A percentile compares a stretch with the other conserved stretches of the same genome.
Conservation (phyloP, 2,113 vertebrate species). For the Murina feae region DNA sequence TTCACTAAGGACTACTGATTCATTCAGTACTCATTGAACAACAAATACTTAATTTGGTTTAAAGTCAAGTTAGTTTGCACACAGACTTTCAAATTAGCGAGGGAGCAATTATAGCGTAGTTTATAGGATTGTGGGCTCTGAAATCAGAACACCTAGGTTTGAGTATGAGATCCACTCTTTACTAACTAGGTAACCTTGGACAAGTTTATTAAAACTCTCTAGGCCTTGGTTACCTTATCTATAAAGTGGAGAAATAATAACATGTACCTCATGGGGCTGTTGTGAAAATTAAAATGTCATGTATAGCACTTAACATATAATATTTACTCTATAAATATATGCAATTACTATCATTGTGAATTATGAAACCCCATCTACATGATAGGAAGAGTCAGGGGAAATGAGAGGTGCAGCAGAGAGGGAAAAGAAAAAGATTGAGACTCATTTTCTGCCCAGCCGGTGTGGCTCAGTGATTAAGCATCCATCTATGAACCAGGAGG, state of each 20-base stretch:
- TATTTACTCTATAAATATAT: constrained; percentile 12
- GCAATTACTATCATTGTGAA: background rate
- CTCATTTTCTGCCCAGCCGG: background rate
- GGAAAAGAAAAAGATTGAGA: background rate
- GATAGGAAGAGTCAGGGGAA: background rate
- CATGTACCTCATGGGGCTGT: background rate
- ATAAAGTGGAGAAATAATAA: constrained; percentile 11
- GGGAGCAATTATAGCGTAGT: background rate
- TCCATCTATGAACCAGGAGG: too few species aligned
- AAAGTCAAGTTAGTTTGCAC: constrained; percentile 55
- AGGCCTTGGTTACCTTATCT: background rate
- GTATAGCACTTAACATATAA: background rate
- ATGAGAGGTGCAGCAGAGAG: background rate
- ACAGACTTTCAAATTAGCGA: constrained; percentile 39
- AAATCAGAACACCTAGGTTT: background rate
- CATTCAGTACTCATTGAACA: background rate
- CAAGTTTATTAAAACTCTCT: constrained; percentile 24
- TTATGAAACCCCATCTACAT: background rate
- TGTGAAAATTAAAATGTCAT: background rate
- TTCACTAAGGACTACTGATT: background rate
- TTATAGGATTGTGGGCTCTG: background rate
- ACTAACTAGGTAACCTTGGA: background rate
- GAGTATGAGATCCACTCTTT: background rate
- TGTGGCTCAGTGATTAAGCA: too few species aligned
- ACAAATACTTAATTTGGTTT: constrained; percentile 29